Evolutionary conservation across 2,888 invertebrate species (phyloP), one percentile per base, ranked within the genome.

Genomic region (Dorcus parallelipipedus): DNA sequence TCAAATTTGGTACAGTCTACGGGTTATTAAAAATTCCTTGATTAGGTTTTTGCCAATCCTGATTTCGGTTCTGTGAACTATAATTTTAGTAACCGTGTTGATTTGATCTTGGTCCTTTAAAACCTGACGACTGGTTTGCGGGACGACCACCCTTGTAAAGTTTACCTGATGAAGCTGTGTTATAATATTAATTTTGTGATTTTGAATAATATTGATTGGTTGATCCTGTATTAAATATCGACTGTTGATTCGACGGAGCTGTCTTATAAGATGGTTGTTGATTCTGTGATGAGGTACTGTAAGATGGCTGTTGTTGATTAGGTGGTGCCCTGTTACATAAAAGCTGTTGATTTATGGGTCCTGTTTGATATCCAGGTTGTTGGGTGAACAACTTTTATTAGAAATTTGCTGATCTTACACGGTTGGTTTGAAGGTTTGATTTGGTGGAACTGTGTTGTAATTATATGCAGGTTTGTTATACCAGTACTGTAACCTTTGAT

Each of bases 271-370:
- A 72, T 7, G 72, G 62, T 10, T 74, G 64, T 17, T 62, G 60
- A 47, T 59, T 66, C 14, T 66, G 65, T 20, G 62, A 62, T 48
- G 67, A 71, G 75, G 62, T 33, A 74, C 76, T 52, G 75, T 76
- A 14, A 9, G 54, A 26, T 42, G 33, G 40, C 8, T 60, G 66
- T 20, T 68, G 56, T 23, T 67, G 64, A 52, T 59, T 68, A 26
- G 64, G 61, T 50, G 67, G 71, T 39, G 63, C 62, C 47, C 65
- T 65, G 39, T 61, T 61, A 49, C 59, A 62, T 23, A 56, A 59
- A 33, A 63, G 56, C 10, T 33, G 26, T 7, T 4, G 26, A 33
- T 4, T 33, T 33, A 33, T 4, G 26, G 26, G 26, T 26, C 26
- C 26, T 33, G 26, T 33, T 33, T 2, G 26, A 26, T 26, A 33